phyloP scores from a whole-genome alignment of 1,140 invertebrate species.

The Sycobia sp. region DNA sequence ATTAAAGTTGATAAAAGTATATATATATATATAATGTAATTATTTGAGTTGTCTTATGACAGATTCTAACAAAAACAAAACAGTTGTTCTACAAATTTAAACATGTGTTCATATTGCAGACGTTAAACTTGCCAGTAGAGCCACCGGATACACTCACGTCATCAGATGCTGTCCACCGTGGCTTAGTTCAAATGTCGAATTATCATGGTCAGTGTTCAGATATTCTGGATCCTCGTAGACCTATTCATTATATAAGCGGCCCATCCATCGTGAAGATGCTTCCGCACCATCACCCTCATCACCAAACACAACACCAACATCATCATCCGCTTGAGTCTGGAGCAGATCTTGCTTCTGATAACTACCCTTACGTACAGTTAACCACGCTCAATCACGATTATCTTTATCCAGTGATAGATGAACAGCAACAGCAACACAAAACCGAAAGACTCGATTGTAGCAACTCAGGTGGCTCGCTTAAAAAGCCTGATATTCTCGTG shows the following conservation, averaged over 20 bases:
- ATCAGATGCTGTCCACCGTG: constrained; percentile 63
- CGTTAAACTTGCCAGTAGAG: constrained; percentile 80
- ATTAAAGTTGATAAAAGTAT: no score
- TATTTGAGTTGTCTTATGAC: no score
- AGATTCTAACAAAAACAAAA: no score
- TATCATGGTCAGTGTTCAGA: constrained; percentile 53
- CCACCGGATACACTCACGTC: constrained; percentile 71
- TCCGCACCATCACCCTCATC: constrained; percentile 38
- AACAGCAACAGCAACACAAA: constrained; percentile 51
- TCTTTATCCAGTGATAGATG: constrained; percentile 78
- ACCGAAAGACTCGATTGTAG: constrained; percentile 57
- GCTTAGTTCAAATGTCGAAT: constrained; percentile 47
- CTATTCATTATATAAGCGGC: constrained; percentile 50
- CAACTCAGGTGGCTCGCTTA: constrained; percentile 66
- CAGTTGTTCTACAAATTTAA: no score
- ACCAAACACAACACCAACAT: constrained; percentile 37
- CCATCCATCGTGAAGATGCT: constrained; percentile 43
- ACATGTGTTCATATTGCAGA: no score
- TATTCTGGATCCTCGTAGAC: constrained; percentile 49
- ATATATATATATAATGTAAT: no score
- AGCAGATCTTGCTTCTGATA: constrained; percentile 62
- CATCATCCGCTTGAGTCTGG: constrained; percentile 36
- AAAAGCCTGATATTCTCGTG: constrained; percentile 66
- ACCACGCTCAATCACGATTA: constrained; percentile 80
- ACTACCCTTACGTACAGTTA: constrained; percentile 86